Evolutionary conservation across 2,888 invertebrate genomes (phyloP).

Genomic region (Philopedon plagiatum): DNA sequence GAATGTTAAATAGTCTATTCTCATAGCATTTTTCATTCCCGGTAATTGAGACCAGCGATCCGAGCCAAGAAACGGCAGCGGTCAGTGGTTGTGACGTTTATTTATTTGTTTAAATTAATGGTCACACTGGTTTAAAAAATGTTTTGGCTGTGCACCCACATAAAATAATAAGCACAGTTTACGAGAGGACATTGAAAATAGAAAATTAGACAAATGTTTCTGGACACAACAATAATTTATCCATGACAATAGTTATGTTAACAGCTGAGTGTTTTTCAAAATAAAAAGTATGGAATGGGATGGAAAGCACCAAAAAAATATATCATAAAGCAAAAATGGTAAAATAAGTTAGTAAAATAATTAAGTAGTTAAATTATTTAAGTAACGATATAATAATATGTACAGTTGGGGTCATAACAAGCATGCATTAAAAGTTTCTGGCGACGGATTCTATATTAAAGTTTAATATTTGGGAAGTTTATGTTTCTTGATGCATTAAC

Average conservation of each 20-base stretch:
- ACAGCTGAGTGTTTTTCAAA: background rate
- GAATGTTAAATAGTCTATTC: background rate
- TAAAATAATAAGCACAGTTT: background rate
- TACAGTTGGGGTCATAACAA: too few species aligned
- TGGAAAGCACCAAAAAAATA: too few species aligned
- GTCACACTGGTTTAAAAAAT: constrained; percentile 15
- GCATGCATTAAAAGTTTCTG: too few species aligned
- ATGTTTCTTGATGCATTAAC: too few species aligned
- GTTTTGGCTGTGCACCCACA: constrained; percentile 23
- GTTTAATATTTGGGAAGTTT: too few species aligned
- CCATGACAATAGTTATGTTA: background rate
- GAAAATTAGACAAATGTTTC: background rate
- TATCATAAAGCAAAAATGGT: too few species aligned
- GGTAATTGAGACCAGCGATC: background rate
- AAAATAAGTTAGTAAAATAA: background rate
- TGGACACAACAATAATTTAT: background rate
- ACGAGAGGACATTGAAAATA: background rate
- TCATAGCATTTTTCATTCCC: constrained; percentile 6
- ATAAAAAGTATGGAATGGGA: too few species aligned
- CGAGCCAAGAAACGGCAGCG: constrained; percentile 10
- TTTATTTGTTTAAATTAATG: constrained; percentile 15
- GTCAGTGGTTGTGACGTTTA: constrained; percentile 9
- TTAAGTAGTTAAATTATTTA: background rate
- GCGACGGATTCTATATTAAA: too few species aligned
- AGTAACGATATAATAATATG: background rate